These are phyloP conservation scores for Drosophila vallismaia DNA, from an alignment of 2,888 invertebrate species.

Conservation along the genomic window DNA sequence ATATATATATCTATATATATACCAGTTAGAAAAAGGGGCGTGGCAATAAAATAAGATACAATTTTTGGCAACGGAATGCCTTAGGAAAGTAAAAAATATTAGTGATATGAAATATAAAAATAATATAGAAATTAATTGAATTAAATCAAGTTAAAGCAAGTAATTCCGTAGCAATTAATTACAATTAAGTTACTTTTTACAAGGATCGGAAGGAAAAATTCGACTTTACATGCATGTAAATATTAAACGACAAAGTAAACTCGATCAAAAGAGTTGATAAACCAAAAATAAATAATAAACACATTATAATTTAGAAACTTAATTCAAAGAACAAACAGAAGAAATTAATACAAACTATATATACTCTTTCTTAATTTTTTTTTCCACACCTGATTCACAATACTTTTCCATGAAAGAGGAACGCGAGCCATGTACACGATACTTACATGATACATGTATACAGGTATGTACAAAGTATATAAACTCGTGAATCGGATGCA, in stretches of 20 bases:
- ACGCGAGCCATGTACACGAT: conserved; percentile 20
- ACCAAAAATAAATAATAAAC: not conserved
- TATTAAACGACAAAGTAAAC: not conserved
- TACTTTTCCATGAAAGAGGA: conserved; percentile 12
- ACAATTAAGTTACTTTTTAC: not conserved
- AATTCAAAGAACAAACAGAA: not conserved
- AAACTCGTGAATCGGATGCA: conserved; percentile 6
- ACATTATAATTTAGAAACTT: conserved; percentile 17
- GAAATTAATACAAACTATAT: too few species aligned
- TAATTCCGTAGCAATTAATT: too few species aligned
- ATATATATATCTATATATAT: not conserved
- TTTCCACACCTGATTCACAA: conserved; percentile 30
- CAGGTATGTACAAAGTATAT: not conserved
- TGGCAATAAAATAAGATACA: not conserved
- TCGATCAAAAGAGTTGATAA: not conserved
- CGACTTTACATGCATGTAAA: conserved; percentile 1
- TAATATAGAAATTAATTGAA: too few species aligned
- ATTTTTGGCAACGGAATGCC: too few species aligned
- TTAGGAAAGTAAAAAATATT: too few species aligned
- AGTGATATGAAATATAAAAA: too few species aligned
- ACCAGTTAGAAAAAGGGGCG: not conserved
- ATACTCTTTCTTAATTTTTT: not conserved
- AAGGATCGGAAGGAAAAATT: not conserved
- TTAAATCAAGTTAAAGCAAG: not conserved
- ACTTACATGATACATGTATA: conserved; percentile 9